Evolutionary conservation across 2,888 invertebrate species (phyloP), one percentile per base, ranked within the genome.

Genomic region (Galerucella pusilla): DNA sequence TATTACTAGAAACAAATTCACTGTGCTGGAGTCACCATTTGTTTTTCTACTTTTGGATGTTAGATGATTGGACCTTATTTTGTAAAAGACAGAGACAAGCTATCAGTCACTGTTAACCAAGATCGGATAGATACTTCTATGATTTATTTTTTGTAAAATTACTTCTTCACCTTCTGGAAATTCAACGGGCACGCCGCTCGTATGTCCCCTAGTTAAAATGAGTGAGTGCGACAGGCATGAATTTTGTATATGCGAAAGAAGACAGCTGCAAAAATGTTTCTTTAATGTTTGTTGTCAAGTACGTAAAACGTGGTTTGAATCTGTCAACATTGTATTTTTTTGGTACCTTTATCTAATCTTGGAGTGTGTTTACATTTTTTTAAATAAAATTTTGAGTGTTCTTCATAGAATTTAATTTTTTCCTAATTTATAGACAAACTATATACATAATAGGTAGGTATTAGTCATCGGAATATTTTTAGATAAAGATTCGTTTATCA

Each of bases 251-350:
- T 81, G 80, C 77, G 82, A 82, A 77, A 70, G 68, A 57, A 61
- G 75, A 79, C 82, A 82, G 80, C 82, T 82, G 82, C 79, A 67
- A 80, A 81, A 82, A 81, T 80, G 79, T 81, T 79, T 80, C 75
- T 78, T 71, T 77, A 63, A 61, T 67, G 54, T 66, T 71, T 16
- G 61, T 65, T 57, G 65, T 12, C 57, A 75, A 69, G 71, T 65
- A 35, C 65, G 72, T 74, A 68, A 75, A 79, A 78, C 74, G 71
- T 79, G 78, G 76, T 70, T 69, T 61, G 64, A 75, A 79, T 79
- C 79, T 79, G 79, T 79, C 78, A 77, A 78, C 73, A 28, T 54
- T 7, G 64, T 68, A 61, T 65, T 54, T 54, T 63, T 42, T 25
- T n/a, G n/a, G 70, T 25, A 66, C 16, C 45, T 49, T 35, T 71